These are phyloP conservation scores for Diarsia rubi DNA, from an alignment of 2,888 invertebrate genomes.

Conservation along the genomic window DNA sequence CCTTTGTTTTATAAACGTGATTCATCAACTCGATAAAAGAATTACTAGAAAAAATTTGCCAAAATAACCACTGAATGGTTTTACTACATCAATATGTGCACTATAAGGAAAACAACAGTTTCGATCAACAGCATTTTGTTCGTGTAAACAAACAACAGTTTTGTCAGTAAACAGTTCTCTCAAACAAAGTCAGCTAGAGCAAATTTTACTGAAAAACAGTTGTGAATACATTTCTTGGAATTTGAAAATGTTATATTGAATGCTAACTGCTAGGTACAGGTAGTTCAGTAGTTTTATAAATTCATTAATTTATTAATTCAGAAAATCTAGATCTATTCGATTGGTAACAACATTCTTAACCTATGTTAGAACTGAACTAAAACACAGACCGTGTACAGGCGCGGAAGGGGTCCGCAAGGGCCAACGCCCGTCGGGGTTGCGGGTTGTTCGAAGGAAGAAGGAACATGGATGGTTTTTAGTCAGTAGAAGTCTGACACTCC, in stretches of 20 bases:
- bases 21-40: neutral
- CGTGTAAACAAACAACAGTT: conserved; percentile 3
- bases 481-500: too few species aligned
- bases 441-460: too few species aligned
- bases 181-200: neutral
- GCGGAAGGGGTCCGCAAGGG: too few species aligned
- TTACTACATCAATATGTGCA: neutral
- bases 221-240: neutral
- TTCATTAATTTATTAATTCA: too few species aligned
- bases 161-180: neutral
- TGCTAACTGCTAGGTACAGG: neutral
- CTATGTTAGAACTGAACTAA: too few species aligned
- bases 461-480: too few species aligned
- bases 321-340: too few species aligned
- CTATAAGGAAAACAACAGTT: conserved; percentile 7
- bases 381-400: too few species aligned
- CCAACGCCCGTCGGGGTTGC: too few species aligned
- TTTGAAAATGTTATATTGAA: neutral
- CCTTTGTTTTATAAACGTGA: neutral
- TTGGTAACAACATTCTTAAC: too few species aligned
- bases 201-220: conserved; percentile 3
- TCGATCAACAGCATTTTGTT: neutral
- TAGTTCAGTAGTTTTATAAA: too few species aligned
- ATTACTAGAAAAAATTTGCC: neutral
- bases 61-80: conserved; percentile 1